phyloP scores from a whole-genome alignment of 2,113 vertebrate genomes.

The Calonectris borealis region DNA sequence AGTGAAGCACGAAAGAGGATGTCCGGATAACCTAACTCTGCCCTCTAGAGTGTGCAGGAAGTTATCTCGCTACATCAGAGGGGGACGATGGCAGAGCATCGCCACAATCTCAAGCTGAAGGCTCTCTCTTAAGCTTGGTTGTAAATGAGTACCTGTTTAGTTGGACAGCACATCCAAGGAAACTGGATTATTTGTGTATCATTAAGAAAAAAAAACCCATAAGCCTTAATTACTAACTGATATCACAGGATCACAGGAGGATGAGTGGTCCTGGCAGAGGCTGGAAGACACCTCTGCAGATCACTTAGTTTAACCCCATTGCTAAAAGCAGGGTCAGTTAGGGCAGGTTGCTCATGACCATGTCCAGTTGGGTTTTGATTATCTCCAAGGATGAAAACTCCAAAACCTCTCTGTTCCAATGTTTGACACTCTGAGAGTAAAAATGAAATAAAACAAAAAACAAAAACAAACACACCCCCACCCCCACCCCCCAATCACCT shows the following conservation, averaged over 20 bases:
- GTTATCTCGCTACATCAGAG: not conserved
- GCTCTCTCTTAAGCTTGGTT: not conserved
- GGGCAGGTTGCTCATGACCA: not conserved
- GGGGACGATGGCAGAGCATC: not conserved
- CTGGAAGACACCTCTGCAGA: not conserved
- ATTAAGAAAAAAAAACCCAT: not conserved
- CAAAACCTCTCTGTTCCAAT: not conserved
- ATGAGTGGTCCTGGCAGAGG: not conserved
- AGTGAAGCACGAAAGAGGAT: not conserved
- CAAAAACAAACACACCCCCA: not conserved
- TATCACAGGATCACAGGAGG: not conserved
- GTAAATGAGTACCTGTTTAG: not conserved
- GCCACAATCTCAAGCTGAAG: not conserved
- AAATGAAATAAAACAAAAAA: not conserved
- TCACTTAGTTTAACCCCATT: not conserved
- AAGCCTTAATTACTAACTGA: not conserved
- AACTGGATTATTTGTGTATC: not conserved
- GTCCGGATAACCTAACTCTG: not conserved
- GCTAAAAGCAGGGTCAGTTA: not conserved
- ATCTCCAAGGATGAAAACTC: not conserved
- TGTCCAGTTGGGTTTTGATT: not conserved
- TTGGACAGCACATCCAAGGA: not conserved
- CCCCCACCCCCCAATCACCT: not conserved
- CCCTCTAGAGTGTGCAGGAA: not conserved
- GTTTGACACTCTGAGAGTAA: not conserved